A percentile compares a stretch with the other conserved stretches of the same genome.
Conservation (phyloP, 2,888 invertebrate species). For the Empis stercorea region DNA sequence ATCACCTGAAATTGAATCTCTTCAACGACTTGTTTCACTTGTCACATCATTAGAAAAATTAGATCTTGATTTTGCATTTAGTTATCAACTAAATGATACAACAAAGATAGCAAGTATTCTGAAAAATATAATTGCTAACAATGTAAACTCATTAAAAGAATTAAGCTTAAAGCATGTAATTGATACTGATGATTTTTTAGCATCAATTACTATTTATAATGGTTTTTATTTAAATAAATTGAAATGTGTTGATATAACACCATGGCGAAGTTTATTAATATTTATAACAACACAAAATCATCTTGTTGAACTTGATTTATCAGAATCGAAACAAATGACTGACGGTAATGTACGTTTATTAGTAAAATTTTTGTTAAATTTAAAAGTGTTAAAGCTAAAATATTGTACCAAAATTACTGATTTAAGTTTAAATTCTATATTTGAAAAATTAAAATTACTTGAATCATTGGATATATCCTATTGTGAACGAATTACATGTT, state of each 20-base stretch:
- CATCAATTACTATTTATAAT: not conserved
- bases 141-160: not conserved
- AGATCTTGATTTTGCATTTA: not conserved
- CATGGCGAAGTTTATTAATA: not conserved
- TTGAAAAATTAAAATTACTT: not conserved
- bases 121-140: not conserved
- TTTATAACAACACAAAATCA: not conserved
- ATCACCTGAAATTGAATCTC: not conserved
- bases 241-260: not conserved
- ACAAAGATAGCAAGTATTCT: not conserved
- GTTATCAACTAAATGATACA: constrained; percentile 1
- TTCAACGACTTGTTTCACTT: not conserved
- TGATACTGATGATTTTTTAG: not conserved
- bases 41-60: not conserved
- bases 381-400: not conserved
- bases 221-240: not conserved
- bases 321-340: not conserved
- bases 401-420: not conserved
- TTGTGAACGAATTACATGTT: not conserved
- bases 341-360: not conserved
- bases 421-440: not conserved
- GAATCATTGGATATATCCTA: not conserved
- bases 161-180: not conserved
- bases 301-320: not conserved
- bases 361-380: not conserved